Evolutionary conservation across 2,113 vertebrate species (phyloP), one percentile per base, ranked within the genome.

Genomic region (Hiodon alosoides): DNA sequence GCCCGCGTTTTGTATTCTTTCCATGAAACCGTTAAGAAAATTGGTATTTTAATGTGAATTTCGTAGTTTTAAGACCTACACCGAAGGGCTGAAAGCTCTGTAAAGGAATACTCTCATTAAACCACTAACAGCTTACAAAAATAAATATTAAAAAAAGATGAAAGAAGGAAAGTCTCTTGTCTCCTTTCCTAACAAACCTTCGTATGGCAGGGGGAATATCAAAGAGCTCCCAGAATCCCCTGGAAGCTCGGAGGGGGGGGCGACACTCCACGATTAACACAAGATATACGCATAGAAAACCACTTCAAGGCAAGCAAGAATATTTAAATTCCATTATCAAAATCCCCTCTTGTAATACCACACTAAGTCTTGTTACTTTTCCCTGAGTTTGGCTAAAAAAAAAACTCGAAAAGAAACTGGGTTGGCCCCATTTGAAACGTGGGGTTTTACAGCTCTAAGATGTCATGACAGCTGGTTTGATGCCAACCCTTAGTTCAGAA

Each of bases 71-170:
- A 82, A 85, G 81, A 80, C 75, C 79, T 11, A 76, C 72, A 47
- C 64, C 69, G 80, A 87, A 82, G 72, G 78, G 78, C 84, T 79
- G 74, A 83, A 89, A 86, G 83, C 78, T 77, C 76, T 71, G 80
- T 73, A 69, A 87, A 88, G 69, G 58, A 87, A 88, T 80, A 84
- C 87, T 72, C 61, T 86, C 81, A 89, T 89, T 89, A 86, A 82
- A 84, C 78, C 76, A 81, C 81, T 81, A 81, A 86, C 82, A 73
- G 83, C 83, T 77, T 75, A 73, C 76, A 82, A 85, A 79, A 69
- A 83, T 84, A 83, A 69, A 74, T 68, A 62, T 65, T 75, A 82
- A 85, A 85, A 78, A 76, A 79, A 85, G 80, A 85, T 86, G 82
- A 88, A 83, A 87, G 83, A 76, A 77, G 81, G 81, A 82, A 79